Percentiles rank a stretch among this genome's conserved stretches.
These are phyloP conservation scores for Seladonia tumulorum DNA, from an alignment of 2,888 invertebrate genomes.

Conservation along the genomic window DNA sequence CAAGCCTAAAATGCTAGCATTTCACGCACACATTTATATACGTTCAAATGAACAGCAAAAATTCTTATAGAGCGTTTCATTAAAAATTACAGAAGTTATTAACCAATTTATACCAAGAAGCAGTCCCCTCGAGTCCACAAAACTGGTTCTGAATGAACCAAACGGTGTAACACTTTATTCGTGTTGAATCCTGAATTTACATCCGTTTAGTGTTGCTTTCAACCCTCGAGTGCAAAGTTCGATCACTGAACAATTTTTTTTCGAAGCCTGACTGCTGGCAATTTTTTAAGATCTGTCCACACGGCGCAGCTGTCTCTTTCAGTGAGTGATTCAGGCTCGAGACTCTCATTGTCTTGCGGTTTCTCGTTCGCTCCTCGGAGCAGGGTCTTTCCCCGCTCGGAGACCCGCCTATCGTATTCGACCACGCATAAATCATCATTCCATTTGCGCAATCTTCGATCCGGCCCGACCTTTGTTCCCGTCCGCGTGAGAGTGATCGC, in stretches of 20 bases:
- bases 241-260: not conserved
- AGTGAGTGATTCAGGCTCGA: not conserved
- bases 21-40: too few relatives aligned
- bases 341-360: not conserved
- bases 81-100: too few relatives aligned
- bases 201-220: not conserved
- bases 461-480: conserved; percentile 38
- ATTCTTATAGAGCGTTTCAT: too few relatives aligned
- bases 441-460: conserved; percentile 36
- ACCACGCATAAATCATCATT: conserved; percentile 32
- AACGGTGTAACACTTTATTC: not conserved
- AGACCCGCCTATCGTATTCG: conserved; percentile 35
- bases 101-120: too few relatives aligned
- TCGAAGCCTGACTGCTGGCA: too few relatives aligned
- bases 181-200: not conserved
- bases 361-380: not conserved
- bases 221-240: not conserved
- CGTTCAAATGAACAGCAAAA: too few relatives aligned
- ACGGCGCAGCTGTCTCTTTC: not conserved
- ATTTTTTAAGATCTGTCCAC: too few relatives aligned
- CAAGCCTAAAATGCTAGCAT: too few relatives aligned
- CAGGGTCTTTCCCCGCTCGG: not conserved
- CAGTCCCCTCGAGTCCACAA: too few relatives aligned
- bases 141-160: too few relatives aligned
- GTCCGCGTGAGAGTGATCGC: conserved; percentile 23